phyloP scores from a whole-genome alignment of 2,113 vertebrate genomes.

The Lucifuga dentata region DNA sequence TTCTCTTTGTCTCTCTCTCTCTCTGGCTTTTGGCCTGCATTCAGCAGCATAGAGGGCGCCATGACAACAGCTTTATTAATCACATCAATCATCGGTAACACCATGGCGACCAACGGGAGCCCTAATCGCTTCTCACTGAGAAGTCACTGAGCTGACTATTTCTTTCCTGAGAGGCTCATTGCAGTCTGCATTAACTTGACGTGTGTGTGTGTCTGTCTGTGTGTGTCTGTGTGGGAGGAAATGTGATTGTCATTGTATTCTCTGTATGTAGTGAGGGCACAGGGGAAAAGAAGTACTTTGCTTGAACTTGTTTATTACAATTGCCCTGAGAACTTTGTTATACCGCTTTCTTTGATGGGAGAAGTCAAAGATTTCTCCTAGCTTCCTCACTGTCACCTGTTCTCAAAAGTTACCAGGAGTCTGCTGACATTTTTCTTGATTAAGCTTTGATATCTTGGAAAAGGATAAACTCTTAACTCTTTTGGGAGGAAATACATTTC shows the following conservation, averaged over 20 bases:
- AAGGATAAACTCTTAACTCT: too few relatives aligned
- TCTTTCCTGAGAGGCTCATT: conserved; percentile 67
- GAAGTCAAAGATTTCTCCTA: conserved; percentile 43
- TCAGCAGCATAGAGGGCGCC: conserved; percentile 65
- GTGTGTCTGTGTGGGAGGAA: conserved; percentile 26
- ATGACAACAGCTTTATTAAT: conserved; percentile 84
- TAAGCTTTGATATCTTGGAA: too few relatives aligned
- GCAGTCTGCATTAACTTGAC: conserved; percentile 64
- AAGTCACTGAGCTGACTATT: conserved; percentile 62
- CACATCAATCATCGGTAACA: conserved; percentile 82
- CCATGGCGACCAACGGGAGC: conserved; percentile 71
- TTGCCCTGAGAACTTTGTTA: conserved; percentile 51
- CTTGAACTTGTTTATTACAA: conserved; percentile 58
- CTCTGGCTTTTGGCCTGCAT: conserved; percentile 60
- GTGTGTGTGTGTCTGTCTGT: conserved; percentile 33
- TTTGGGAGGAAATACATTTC: too few relatives aligned
- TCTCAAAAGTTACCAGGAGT: background rate
- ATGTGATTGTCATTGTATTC: conserved; percentile 61
- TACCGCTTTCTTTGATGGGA: conserved; percentile 15
- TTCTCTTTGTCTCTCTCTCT: conserved; percentile 20
- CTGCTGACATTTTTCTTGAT: too few relatives aligned
- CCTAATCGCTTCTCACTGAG: conserved; percentile 69
- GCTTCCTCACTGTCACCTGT: conserved; percentile 26
- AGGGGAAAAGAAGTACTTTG: conserved; percentile 50
- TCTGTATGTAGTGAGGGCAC: conserved; percentile 23